Evolutionary conservation across 1,140 invertebrate species (phyloP), one percentile per base, ranked within the genome.

Genomic region (Formica selysi): DNA sequence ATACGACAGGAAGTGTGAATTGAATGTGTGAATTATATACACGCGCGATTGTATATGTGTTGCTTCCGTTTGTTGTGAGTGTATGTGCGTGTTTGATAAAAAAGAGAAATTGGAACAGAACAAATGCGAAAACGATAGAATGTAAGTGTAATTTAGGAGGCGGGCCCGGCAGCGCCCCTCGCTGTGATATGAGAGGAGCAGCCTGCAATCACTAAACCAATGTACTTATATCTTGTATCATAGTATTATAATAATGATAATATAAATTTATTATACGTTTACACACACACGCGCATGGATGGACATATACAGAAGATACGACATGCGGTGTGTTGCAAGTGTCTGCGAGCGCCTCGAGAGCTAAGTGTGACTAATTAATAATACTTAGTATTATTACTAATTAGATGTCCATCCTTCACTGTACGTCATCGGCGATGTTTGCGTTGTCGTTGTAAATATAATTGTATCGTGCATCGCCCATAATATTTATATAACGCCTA

Each of bases 121-220:
- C 62, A 54, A 64, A 44, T 29, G 38, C 41, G 71, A 48, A 26
- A 38, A 67, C 89, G 62, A 62, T 87, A 88, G 89, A 91, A 57
- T 68, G 8, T 87, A 89, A 29, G 51, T 88, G 86, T 93, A 92
- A 92, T 86, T 90, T 91, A 92, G 86, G 51, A 92, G 89, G 95
- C 95, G 94, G 95, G 94, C 94, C 94, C 94, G 95, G 95, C 95
- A 94, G 93, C 93, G 94, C 94, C 94, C 94, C 95, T 95, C 94
- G 93, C 94, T 95, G 94, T 95, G 95, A 95, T 95, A 95, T 93
- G 94, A 95, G 95, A 94, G 94, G 95, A 95, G 95, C 94, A 95
- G 95, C 95, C 95, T 95, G 95, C 95, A 95, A 95, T 95, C 94
- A 94, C 92, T 95, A 95, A 95, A 95, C 94, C 94, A 95, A 95